Base-by-base conservation (phyloP, 2,888 invertebrate genomes). In the Habrosyne pyritoides region DNA sequence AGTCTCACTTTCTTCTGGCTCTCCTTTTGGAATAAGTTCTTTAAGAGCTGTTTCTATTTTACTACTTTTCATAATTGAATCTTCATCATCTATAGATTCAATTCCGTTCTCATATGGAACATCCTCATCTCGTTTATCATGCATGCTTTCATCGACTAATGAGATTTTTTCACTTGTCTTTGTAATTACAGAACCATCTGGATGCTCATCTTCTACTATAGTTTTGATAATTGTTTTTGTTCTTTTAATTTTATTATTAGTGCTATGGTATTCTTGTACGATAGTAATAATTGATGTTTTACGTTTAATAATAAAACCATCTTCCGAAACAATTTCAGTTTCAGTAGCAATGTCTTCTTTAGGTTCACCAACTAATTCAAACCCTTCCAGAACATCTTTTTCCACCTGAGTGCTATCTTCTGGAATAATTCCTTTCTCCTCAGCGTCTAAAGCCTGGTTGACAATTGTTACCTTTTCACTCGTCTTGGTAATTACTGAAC, bases 141-240 rank as follows among this genome's bases (percentile, higher is more conserved):
- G 67, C 12, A 84, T 56, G 53, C 52, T 55, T 63, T 85, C 81
- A 62, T 91, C 91, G 22, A 76, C 57, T 2, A 87, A 60, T 12
- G 86, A 83, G 10, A 86, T 75, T 63, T 86, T 89, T 78, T 90
- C 87, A 70, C 79, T 87, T 1, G 85, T 87, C 71, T 82, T 88
- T 24, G 83, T 86, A 10, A 82, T 71, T 10, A 89, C 63, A 30
- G 88, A 81, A 6, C 90, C 88, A 77, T 91, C 87, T 2, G 88
- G 87, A 62, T 87, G 76, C 69, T 85, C 84, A 67, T 93, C 92
- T 79, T 88, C 88, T 21, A 76, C 76, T 3, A 81, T 64, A 4
- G 85, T 91, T 59, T 69, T 84, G 0, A 83, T 72, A n/a, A 79
- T 87, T 8, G 76, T 87, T 71, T 88, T 88, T 10, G 77, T 79